Evolutionary conservation across 2,888 invertebrate genomes (phyloP), one percentile per base, ranked within the genome.

Genomic region (Icerya purchasi): DNA sequence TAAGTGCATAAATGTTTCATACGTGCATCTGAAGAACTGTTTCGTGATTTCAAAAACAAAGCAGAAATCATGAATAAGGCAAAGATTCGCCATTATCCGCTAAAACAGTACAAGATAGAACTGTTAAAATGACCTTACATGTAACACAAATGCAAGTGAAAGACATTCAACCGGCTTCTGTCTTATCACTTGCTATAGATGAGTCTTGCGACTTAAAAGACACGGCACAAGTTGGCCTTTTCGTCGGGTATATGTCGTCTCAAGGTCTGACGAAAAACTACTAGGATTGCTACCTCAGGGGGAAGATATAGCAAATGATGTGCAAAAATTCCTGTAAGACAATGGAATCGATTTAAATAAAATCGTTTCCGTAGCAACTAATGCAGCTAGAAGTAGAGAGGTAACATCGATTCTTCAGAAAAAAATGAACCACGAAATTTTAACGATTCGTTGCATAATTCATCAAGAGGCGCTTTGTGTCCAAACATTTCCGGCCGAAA

Each of bases 151-250:
- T 63, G 63, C 65, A 65, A 54, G 62, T 65, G 60, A 63, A 65
- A 65, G 67, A 67, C 61, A 61, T 67, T 59, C 57, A 66, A 66
- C 61, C 65, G 61, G 62, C 61, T 65, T 66, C 67, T 49, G 67
- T 64, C 36, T 63, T 36, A 36, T 36, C 36, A 36, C 14, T 36
- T 36, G 36, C 36, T 36, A 36, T 36, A 36, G 36, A 36, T 67
- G 66, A 66, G 66, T 67, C 65, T 66, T 66, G 64, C 59, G 65
- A 65, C 65, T 66, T 66, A 67, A 66, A 66, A 63, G 64, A 66
- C 61, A 66, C 65, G 58, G 65, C 66, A 59, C 66, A 66, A 66
- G 65, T 67, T 65, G 36, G 65, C 54, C 66, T 66, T 65, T 66
- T 67, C 62, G 64, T 65, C 57, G 62, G 61, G 53, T 66, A 61